phyloP scores from a whole-genome alignment of 2,797 vertebrate species.

The Oryzias dopingdopingensis region DNA sequence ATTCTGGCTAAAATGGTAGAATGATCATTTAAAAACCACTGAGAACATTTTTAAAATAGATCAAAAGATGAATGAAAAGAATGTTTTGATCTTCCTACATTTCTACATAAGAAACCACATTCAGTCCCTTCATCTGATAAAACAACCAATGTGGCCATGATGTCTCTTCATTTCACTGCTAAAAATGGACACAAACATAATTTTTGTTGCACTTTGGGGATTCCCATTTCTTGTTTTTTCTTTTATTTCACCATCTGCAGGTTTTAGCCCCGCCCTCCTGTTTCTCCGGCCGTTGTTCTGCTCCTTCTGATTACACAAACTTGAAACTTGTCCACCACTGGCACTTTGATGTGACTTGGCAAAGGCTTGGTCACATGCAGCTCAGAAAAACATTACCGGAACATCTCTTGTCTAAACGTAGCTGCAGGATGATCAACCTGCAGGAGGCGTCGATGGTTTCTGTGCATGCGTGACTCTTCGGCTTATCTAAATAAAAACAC shows the following conservation, averaged over 20 bases:
- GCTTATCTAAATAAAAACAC: neutral
- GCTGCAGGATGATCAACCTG: neutral
- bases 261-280: constrained; percentile 19
- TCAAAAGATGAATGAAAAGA: no score
- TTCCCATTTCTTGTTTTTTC: constrained; percentile 6
- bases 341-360: constrained; percentile 38
- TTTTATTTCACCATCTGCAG: constrained; percentile 3
- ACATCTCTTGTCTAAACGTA: neutral
- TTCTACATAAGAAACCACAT: no score
- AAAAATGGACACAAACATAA: no score
- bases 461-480: no score
- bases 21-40: no score
- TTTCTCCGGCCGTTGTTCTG: constrained; percentile 20
- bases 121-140: no score
- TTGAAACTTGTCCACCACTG: constrained; percentile 50
- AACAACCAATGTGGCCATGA: no score
- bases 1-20: no score
- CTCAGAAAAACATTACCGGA: constrained; percentile 17
- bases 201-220: neutral
- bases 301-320: constrained; percentile 35
- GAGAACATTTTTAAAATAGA: no score
- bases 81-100: no score
- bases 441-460: no score
- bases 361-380: constrained; percentile 23
- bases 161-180: no score